phyloP scores from a whole-genome alignment of 2,888 invertebrate species.

The Rhaphigaster nebulosa region DNA sequence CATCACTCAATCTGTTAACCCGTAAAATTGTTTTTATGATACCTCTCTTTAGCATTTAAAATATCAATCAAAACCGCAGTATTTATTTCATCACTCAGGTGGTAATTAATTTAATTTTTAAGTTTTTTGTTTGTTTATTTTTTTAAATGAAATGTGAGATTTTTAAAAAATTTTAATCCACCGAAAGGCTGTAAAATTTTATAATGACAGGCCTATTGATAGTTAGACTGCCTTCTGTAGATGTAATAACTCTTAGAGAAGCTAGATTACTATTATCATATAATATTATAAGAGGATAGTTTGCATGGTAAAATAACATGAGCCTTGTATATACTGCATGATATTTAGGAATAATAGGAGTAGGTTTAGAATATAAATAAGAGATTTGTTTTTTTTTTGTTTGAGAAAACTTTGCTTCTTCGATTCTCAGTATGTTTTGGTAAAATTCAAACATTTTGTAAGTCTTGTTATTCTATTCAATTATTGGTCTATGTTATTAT shows the following conservation, averaged over 20 bases:
- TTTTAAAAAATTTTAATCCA: constrained; percentile 55
- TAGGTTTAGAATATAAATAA: constrained; percentile 29
- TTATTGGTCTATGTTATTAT: not conserved
- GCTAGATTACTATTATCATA: constrained; percentile 52
- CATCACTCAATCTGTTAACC: not conserved
- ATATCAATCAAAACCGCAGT: constrained; percentile 55
- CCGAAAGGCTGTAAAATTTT: constrained; percentile 59
- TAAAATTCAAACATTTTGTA: not conserved
- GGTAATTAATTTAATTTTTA: constrained; percentile 42
- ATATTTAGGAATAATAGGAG: constrained; percentile 48
- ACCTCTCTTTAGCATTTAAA: constrained; percentile 50
- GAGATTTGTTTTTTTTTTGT: constrained; percentile 54
- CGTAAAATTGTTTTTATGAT: not conserved
- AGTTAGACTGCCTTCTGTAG: constrained; percentile 59
- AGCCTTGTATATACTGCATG: constrained; percentile 59
- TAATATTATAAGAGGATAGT: constrained; percentile 55
- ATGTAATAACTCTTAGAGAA: constrained; percentile 53
- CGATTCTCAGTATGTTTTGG: not conserved
- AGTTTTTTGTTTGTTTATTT: constrained; percentile 48
- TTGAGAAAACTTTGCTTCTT: constrained; percentile 55
- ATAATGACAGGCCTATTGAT: constrained; percentile 59
- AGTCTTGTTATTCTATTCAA: not conserved
- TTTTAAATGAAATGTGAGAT: constrained; percentile 48
- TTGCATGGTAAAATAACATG: constrained; percentile 57
- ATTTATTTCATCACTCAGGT: constrained; percentile 57